Evolutionary conservation across 2,113 vertebrate genomes (phyloP), one percentile per base, ranked within the genome.

Genomic region (Spea bombifrons): DNA sequence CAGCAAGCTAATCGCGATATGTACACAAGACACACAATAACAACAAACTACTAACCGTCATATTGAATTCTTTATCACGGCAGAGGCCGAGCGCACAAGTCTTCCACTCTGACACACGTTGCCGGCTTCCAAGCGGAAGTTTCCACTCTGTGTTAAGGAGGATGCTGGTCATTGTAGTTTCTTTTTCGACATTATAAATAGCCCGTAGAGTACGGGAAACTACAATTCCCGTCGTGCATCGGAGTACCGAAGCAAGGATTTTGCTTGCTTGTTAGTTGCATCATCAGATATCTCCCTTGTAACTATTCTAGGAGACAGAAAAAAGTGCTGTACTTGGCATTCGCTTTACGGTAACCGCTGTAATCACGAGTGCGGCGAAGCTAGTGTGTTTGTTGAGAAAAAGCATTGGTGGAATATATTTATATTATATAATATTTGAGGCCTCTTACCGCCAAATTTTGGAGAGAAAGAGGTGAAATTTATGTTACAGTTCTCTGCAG

Each of bases 101-200:
- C 55, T 44, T n/a, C 17, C 9, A 47, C 49, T 44, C 30, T 46
- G 47, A 66, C 76, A 79, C 76, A 79, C 76, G 76, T 79, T 79
- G 76, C 76, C 76, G 76, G 76, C 61, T 79, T 4, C 15, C 2
- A 46, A 63, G 43, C 49, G 76, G 76, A 79, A 79, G n/a, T 30
- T 9, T 3, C 4, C 3, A 5, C 17, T 47, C 7, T 57, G 9
- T 43, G 59, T 67, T 53, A 64, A 45, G 76, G 44, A 78, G 76
- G 44, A 78, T 64, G 30, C 48, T 13, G 69, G 76, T 5, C 12
- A 64, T 48, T 47, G 76, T 73, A 79, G 76, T 79, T 71, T 57
- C 15, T 12, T 13, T 13, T 9, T 17, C 12, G 17, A 46, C 43
- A 5, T 5, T 2, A 50, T 3, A 2, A 10, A 1, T 30, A n/a